Evolutionary conservation across 2,113 vertebrate genomes (phyloP), one percentile per base, ranked within the genome.

Genomic region (Pachyramphus minor): DNA sequence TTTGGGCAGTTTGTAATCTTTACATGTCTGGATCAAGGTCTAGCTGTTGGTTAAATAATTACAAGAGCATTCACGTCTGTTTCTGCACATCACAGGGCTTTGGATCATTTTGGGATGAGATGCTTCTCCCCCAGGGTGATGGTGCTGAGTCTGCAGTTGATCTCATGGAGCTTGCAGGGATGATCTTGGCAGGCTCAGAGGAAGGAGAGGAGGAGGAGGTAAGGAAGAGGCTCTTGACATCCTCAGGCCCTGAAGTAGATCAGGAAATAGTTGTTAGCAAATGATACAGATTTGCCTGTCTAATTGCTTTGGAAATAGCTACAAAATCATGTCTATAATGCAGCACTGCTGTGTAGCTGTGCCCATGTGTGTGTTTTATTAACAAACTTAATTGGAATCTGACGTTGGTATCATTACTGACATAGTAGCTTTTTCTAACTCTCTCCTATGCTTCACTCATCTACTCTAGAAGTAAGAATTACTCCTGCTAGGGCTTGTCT

Each of bases 91-190:
- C 2, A 20, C 12, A 3, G 13, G 11, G 35, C 59, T 80, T 6
- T 0, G 31, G 31, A n/a, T n/a, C 0, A 0, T 15, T 56, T 33
- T 52, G 11, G 45, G 62, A 28, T 9, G 12, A 42, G 62, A 12
- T 25, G 17, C 33, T 72, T 63, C 27, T 50, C 11, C 9, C 27
- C 9, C 7, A 3, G 5, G 16, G 41, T 0, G 4, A 3, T 23
- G 31, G 45, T 9, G 3, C 68, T 9, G 44, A 0, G 0, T 0
- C 0, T 6, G n/a, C 13, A 4, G 2, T 3, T 0, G 0, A 9
- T 22, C 25, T 50, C 16, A 1, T 4, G 6, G 53, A 80, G 49
- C 23, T 44, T 21, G 1, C 18, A 12, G 18, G 10, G 8, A 2
- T 50, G 52, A n/a, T 15, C 31, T 31, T 14, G 5, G 8, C 50